phyloP scores from a whole-genome alignment of 2,797 vertebrate genomes.

The Hypotaenidia philippensis region DNA sequence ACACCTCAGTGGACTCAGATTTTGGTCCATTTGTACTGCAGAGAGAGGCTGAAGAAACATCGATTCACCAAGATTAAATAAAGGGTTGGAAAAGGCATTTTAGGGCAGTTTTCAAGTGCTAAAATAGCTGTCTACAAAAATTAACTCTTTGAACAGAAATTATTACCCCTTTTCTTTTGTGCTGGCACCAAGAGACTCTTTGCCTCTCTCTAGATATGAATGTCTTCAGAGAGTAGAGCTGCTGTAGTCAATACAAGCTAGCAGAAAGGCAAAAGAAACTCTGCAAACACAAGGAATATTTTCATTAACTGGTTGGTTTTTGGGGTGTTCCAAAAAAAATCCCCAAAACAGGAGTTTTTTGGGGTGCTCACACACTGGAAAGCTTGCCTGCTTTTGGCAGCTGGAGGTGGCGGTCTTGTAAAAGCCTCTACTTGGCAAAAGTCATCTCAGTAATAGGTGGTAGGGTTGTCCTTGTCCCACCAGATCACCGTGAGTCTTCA shows the following conservation, averaged over 20 bases:
- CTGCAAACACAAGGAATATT: neutral
- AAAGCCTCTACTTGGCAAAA: neutral
- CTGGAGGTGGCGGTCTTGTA: neutral
- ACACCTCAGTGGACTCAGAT: neutral
- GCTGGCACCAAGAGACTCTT: rapidly evolving
- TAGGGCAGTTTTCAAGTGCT: neutral
- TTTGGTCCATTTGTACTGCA: neutral
- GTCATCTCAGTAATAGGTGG: neutral
- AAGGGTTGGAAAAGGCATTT: neutral
- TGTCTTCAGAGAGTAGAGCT: neutral
- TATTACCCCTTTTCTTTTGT: neutral
- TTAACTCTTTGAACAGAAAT: neutral
- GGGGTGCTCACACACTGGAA: rapidly evolving
- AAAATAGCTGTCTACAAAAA: neutral
- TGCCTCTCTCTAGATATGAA: neutral
- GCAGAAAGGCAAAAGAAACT: neutral
- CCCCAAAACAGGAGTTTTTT: neutral
- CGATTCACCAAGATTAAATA: neutral
- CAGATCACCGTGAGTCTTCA: neutral
- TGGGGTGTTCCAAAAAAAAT: no score
- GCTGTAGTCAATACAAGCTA: neutral
- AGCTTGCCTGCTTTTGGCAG: neutral
- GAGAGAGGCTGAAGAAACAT: neutral
- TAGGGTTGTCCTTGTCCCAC: neutral
- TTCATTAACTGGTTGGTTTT: neutral